phyloP scores from a whole-genome alignment of 2,797 vertebrate genomes.

The Anniella stebbinsi region DNA sequence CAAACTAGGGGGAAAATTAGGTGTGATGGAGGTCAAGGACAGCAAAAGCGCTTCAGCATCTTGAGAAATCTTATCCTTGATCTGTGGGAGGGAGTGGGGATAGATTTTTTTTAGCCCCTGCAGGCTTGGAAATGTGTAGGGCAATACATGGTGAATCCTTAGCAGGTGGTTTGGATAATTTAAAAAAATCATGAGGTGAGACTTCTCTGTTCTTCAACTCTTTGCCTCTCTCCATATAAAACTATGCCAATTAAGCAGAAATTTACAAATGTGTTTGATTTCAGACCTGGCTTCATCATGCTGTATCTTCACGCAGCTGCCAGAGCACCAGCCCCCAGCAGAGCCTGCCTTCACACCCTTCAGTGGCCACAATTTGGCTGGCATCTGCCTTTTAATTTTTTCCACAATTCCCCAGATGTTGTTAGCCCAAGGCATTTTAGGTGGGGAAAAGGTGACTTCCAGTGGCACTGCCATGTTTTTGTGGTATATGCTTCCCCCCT shows the following conservation, averaged over 20 bases:
- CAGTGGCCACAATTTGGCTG: background rate
- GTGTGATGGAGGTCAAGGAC: too few relatives aligned
- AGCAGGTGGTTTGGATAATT: background rate
- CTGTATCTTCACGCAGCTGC: background rate
- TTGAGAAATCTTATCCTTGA: background rate
- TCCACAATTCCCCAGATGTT: background rate
- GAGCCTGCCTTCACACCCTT: background rate
- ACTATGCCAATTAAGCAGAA: background rate
- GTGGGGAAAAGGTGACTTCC: background rate
- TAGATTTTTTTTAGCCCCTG: background rate
- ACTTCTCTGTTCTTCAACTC: background rate
- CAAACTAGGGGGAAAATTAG: too few relatives aligned
- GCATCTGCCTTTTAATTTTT: background rate
- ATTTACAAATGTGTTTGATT: background rate
- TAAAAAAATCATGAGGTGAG: background rate
- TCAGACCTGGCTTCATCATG: background rate
- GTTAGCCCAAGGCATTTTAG: background rate
- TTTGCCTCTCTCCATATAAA: background rate
- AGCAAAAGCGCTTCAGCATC: background rate
- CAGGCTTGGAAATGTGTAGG: background rate
- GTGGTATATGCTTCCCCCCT: background rate
- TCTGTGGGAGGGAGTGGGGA: too few relatives aligned
- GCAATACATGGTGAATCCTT: background rate
- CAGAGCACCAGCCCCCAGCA: background rate
- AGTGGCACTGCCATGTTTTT: background rate